A percentile compares a stretch with the other conserved stretches of the same genome.
Evolutionary conservation across 2,797 vertebrate species (phyloP).

Genomic region (Poecilia velifera): DNA sequence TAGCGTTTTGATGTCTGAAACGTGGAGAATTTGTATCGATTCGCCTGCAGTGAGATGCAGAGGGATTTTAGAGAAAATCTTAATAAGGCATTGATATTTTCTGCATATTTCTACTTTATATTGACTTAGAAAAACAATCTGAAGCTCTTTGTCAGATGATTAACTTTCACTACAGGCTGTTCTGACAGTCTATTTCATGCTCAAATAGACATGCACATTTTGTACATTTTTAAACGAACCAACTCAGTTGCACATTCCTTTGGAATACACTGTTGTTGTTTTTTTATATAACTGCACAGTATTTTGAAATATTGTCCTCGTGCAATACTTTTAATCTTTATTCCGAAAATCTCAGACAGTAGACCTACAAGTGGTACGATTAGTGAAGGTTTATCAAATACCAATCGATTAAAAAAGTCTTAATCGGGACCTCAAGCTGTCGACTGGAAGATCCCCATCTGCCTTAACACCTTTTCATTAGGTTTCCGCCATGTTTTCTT

Average conservation of each 20-base stretch:
- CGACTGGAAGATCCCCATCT: neutral
- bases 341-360: neutral
- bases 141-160: constrained; percentile 1
- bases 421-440: neutral
- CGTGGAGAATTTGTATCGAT: constrained; percentile 45
- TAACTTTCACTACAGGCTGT: constrained; percentile 38
- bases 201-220: no score
- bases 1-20: constrained; percentile 27
- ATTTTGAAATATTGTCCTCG: no score
- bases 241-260: no score
- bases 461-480: neutral
- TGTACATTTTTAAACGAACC: no score
- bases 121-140: neutral
- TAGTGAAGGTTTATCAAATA: neutral
- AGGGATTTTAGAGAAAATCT: constrained; percentile 7
- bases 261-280: no score
- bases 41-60: constrained; percentile 2
- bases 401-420: neutral
- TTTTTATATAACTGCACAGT: no score
- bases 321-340: no score
- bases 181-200: constrained; percentile 1
- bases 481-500: neutral
- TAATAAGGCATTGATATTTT: constrained; percentile 10
- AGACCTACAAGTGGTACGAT: neutral
- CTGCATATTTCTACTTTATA: neutral